Percentiles rank a stretch among this genome's conserved stretches.
Conservation (phyloP, 92 coral and sea anemone genomes). For the Epizoanthus fatuus region DNA sequence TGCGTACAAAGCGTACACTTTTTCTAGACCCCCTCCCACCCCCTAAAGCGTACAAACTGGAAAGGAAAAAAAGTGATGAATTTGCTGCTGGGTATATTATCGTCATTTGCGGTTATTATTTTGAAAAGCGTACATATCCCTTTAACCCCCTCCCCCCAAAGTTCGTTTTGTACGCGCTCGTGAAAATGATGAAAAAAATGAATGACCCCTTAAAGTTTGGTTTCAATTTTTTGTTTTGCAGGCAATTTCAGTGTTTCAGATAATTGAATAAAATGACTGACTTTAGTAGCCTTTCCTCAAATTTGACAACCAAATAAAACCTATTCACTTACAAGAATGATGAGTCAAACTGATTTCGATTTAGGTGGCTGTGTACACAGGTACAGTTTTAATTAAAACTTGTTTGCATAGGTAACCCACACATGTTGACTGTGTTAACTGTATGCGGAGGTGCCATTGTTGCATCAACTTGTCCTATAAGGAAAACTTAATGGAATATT, state of each 20-base stretch:
- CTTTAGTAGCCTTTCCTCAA: neutral
- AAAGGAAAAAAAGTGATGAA: too few relatives aligned
- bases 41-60: too few relatives aligned
- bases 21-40: too few relatives aligned
- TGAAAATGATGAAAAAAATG: too few relatives aligned
- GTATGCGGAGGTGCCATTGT: neutral
- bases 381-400: slow-evolving; percentile 20
- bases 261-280: neutral
- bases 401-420: neutral
- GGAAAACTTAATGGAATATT: neutral
- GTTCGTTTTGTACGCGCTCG: too few relatives aligned
- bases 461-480: neutral
- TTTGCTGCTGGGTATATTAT: too few relatives aligned
- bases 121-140: too few relatives aligned
- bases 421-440: neutral
- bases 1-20: too few relatives aligned
- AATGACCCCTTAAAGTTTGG: too few relatives aligned
- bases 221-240: too few relatives aligned
- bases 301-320: neutral
- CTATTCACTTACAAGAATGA: neutral
- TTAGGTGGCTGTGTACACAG: slow-evolving; percentile 9
- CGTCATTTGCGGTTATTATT: too few relatives aligned
- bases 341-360: neutral
- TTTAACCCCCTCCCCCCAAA: too few relatives aligned
- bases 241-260: neutral